Percentiles rank a stretch among this genome's conserved stretches.
phyloP scores from a whole-genome alignment of 2,888 invertebrate species.

The Glaucopsyche alexis region DNA sequence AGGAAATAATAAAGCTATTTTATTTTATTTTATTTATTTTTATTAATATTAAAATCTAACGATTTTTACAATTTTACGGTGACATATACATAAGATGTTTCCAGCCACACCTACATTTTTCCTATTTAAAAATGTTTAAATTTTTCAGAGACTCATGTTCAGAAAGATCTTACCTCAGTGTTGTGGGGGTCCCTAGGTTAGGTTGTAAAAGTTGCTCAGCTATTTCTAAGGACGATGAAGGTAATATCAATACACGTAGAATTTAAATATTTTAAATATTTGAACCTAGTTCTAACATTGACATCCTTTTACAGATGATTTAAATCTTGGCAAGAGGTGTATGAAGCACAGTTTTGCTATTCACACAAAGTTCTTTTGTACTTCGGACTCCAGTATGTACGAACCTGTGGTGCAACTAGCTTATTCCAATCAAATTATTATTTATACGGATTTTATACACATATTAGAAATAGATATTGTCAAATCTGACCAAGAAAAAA shows the following conservation, averaged over 20 bases:
- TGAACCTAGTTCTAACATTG: background rate
- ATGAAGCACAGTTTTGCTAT: constrained; percentile 94
- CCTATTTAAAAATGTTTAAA: background rate
- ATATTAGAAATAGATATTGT: constrained; percentile 84
- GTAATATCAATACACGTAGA: constrained; percentile 44
- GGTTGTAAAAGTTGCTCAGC: constrained; percentile 82
- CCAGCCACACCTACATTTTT: no score
- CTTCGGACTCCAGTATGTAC: constrained; percentile 90
- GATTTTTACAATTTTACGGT: no score
- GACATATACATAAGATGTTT: no score
- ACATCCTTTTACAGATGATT: constrained; percentile 56
- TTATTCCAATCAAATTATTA: constrained; percentile 86
- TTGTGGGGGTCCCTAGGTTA: constrained; percentile 80
- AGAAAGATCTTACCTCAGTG: constrained; percentile 75
- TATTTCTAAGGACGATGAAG: constrained; percentile 72
- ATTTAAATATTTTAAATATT: background rate
- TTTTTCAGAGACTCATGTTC: constrained; percentile 69
- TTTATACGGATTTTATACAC: constrained; percentile 93
- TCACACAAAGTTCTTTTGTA: constrained; percentile 94
- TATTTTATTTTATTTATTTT: no score
- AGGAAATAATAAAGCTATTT: no score
- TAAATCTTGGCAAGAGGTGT: constrained; percentile 86
- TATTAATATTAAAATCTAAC: no score
- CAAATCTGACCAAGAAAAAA: constrained; percentile 62
- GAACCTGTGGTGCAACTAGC: constrained; percentile 84